phyloP scores from a whole-genome alignment of 2,113 vertebrate species.

The Triplophysa tibetana region DNA sequence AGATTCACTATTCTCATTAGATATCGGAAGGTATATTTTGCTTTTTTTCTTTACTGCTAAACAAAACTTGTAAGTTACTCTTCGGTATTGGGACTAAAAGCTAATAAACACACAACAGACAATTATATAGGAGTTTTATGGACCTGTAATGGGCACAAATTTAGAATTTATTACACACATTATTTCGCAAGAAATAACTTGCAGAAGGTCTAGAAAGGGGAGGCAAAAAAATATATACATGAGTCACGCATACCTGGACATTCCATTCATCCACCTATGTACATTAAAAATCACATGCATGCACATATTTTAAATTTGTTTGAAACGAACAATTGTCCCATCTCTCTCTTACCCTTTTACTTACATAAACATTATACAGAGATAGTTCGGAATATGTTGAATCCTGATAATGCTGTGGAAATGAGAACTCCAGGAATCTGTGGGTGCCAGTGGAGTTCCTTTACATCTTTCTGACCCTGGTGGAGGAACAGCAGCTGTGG shows the following conservation, averaged over 20 bases:
- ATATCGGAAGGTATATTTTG: too few relatives aligned
- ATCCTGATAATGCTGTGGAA: constrained; percentile 85
- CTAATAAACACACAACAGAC: not conserved
- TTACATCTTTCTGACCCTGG: constrained; percentile 88
- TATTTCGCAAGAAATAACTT: not conserved
- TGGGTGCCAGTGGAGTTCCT: constrained; percentile 91
- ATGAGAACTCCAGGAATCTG: constrained; percentile 82
- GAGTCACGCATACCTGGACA: not conserved
- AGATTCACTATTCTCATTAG: too few relatives aligned
- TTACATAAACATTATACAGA: constrained; percentile 69
- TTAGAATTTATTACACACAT: not conserved
- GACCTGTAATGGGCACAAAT: not conserved
- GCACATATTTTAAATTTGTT: not conserved
- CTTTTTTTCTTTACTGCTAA: too few relatives aligned
- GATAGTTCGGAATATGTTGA: constrained; percentile 88
- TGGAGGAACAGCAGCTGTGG: constrained; percentile 90
- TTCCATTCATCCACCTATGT: constrained; percentile 22
- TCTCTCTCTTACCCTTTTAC: not conserved
- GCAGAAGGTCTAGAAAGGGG: constrained; percentile 41
- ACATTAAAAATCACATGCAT: not conserved
- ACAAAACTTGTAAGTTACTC: too few relatives aligned
- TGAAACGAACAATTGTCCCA: not conserved
- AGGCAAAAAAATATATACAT: constrained; percentile 52
- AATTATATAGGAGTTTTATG: not conserved
- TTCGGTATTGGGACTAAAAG: not conserved